These are phyloP conservation scores for Halocynthia aurantium DNA, from an alignment of 23 tunicate species.

Conservation along the genomic window DNA sequence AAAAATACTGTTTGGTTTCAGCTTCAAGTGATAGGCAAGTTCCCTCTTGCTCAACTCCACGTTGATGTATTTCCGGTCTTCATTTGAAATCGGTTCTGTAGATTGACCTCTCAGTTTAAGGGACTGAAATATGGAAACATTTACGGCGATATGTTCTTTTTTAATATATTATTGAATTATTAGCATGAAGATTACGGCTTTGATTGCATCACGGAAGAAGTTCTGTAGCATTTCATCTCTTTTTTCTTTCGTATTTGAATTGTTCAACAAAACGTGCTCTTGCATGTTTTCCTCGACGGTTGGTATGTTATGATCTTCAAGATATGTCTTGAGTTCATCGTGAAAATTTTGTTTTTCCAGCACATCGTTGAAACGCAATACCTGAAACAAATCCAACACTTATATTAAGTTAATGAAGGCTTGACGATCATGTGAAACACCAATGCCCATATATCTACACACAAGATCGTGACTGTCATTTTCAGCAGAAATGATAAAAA, in stretches of 20 bases:
- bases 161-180: not conserved
- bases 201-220: slow-evolving; percentile 54
- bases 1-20: slow-evolving; percentile 29
- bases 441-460: not conserved
- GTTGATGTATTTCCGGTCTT: not conserved
- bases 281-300: slow-evolving; percentile 33
- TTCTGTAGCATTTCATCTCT: slow-evolving; percentile 50
- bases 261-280: slow-evolving; percentile 32
- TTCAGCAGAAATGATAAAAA: slow-evolving; percentile 26
- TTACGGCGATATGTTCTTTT: not conserved
- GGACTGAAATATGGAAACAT: not conserved
- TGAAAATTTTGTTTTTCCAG: slow-evolving; percentile 56
- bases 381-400: slow-evolving; percentile 1
- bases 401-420: too few species aligned
- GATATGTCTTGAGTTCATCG: slow-evolving; percentile 19
- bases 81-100: too few species aligned
- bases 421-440: too few species aligned
- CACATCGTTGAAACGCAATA: slow-evolving; percentile 41
- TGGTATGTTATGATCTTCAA: slow-evolving; percentile 10
- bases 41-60: slow-evolving; percentile 25
- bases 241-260: slow-evolving; percentile 58
- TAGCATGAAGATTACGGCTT: slow-evolving; percentile 41
- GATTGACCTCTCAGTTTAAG: not conserved
- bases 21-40: slow-evolving; percentile 30
- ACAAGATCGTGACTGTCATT: slow-evolving; percentile 61